phyloP scores from a whole-genome alignment of 2,797 vertebrate species.

The Micropoecilia bifurca region DNA sequence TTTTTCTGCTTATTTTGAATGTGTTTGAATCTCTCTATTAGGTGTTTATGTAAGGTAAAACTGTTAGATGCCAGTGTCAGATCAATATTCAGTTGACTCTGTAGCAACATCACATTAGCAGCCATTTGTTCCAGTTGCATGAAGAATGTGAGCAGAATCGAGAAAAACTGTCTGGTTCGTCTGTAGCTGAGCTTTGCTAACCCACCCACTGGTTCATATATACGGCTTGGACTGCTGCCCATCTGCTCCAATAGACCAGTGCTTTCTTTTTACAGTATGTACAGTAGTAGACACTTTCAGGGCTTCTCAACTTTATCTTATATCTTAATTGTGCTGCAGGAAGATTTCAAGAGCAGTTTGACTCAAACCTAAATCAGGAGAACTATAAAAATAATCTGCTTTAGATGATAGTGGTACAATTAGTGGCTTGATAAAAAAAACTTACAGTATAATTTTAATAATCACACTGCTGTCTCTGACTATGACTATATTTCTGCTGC shows the following conservation, averaged over 20 bases:
- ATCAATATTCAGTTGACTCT: conserved; percentile 37
- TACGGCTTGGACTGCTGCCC: conserved; percentile 48
- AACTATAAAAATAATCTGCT: conserved; percentile 1
- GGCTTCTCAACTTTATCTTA: background rate
- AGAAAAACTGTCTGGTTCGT: conserved; percentile 11
- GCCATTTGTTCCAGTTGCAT: conserved; percentile 47
- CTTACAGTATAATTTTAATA: background rate
- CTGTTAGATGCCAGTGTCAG: conserved; percentile 31
- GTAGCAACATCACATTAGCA: conserved; percentile 44
- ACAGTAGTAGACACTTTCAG: conserved; percentile 26
- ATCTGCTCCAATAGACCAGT: conserved; percentile 33
- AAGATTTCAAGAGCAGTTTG: conserved; percentile 15
- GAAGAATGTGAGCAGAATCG: conserved; percentile 44
- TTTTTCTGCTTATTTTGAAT: background rate
- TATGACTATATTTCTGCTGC: background rate
- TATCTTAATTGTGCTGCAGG: conserved; percentile 1
- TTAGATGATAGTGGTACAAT: background rate
- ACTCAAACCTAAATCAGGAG: background rate
- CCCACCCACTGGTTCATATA: conserved; percentile 29
- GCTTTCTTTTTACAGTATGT: conserved; percentile 42
- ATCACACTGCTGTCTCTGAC: background rate
- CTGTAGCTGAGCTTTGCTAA: conserved; percentile 48
- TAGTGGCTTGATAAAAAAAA: background rate
- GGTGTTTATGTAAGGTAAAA: conserved; percentile 10
- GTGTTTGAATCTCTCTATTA: background rate